phyloP scores from a whole-genome alignment of 2,797 vertebrate genomes.

The Clarias fuscus region DNA sequence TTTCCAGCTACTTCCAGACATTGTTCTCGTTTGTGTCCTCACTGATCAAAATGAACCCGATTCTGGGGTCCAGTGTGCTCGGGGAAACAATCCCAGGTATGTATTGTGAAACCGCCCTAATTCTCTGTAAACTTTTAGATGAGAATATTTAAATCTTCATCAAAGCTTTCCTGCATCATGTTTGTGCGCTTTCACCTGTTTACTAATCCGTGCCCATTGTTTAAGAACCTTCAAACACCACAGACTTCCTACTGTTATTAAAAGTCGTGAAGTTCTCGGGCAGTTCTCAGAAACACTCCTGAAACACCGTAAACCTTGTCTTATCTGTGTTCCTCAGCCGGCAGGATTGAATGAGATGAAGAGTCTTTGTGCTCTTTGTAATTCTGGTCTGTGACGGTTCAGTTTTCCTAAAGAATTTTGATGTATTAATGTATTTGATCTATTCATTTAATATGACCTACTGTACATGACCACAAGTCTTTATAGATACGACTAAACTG shows the following conservation, averaged over 20 bases:
- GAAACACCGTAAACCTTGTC: background rate
- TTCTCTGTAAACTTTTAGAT: background rate
- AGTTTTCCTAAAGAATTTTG: background rate
- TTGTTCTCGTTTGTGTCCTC: too few relatives aligned
- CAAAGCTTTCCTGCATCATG: conserved; percentile 24
- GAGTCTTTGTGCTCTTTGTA: background rate
- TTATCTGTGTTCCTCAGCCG: conserved; percentile 14
- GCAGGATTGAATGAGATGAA: background rate
- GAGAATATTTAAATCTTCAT: background rate
- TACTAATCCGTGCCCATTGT: conserved; percentile 5
- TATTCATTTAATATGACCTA: background rate
- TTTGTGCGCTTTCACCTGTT: background rate
- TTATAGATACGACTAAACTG: background rate
- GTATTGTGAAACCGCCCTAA: too few relatives aligned
- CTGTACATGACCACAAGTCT: background rate
- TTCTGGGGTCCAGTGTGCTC: too few relatives aligned
- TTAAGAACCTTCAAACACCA: conserved; percentile 2
- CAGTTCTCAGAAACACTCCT: background rate
- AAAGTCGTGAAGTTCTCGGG: background rate
- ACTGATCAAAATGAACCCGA: too few relatives aligned
- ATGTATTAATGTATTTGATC: background rate
- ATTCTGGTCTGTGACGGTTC: background rate
- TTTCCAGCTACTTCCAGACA: too few relatives aligned
- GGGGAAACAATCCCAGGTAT: too few relatives aligned
- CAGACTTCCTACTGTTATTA: background rate